These are phyloP conservation scores for Thereva unica DNA, from an alignment of 2,888 invertebrate genomes.

Conservation along the genomic window DNA sequence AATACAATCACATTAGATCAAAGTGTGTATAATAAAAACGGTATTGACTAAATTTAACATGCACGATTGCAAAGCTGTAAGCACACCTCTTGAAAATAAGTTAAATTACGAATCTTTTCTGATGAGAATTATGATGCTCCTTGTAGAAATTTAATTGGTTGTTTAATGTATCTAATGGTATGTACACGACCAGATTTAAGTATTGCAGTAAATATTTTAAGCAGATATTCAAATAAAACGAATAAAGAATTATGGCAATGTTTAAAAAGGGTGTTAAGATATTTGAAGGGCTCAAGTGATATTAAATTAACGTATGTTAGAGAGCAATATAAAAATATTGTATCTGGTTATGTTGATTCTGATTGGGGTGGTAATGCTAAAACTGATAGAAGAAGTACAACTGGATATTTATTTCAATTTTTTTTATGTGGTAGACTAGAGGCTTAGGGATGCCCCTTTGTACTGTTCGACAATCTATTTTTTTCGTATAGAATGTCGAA, in stretches of 20 bases:
- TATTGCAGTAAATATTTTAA: conserved; percentile 28
- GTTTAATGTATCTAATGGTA: conserved; percentile 43
- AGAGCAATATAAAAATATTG: conserved; percentile 20
- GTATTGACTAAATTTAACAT: conserved; percentile 47
- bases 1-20: too few relatives aligned
- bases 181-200: too few relatives aligned
- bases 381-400: conserved; percentile 38
- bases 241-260: conserved; percentile 37
- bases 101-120: conserved; percentile 44
- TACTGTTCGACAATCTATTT: too few relatives aligned
- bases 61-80: conserved; percentile 43
- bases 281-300: conserved; percentile 19
- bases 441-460: too few relatives aligned
- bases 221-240: conserved; percentile 38
- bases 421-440: too few relatives aligned
- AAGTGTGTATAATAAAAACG: conserved; percentile 34
- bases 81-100: conserved; percentile 44
- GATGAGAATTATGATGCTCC: conserved; percentile 44
- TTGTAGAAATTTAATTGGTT: too few relatives aligned
- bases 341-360: conserved; percentile 30
- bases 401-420: conserved; percentile 36
- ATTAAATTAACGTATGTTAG: conserved; percentile 32
- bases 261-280: conserved; percentile 30
- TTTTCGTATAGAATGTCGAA: too few relatives aligned
- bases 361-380: conserved; percentile 36